Conservation (phyloP, 1,140 invertebrate species). For the Trichonephila clavipes region DNA sequence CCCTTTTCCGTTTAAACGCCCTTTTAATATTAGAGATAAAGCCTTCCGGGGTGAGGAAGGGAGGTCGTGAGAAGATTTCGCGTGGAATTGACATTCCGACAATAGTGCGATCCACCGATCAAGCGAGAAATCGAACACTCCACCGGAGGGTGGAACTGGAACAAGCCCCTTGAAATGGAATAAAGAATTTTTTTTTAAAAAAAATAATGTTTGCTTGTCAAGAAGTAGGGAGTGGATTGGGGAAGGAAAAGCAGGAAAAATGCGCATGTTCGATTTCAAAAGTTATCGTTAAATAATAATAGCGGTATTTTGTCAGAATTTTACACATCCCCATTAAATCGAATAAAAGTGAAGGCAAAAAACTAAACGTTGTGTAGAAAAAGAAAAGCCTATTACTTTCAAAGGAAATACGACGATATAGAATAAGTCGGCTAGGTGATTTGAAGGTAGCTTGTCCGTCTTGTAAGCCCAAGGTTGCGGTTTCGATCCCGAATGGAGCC, state of each 20-base stretch:
- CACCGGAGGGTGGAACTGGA: not conserved
- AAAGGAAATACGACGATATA: too few relatives aligned
- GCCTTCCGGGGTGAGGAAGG: not conserved
- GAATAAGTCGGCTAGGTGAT: too few relatives aligned
- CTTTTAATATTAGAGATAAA: slow-evolving; percentile 2
- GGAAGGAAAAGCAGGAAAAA: not conserved
- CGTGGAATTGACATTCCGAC: slow-evolving; percentile 42
- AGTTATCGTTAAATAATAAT: too few relatives aligned
- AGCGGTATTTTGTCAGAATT: too few relatives aligned
- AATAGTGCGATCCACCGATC: slow-evolving; percentile 21
- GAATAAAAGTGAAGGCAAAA: too few relatives aligned
- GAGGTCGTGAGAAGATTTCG: not conserved
- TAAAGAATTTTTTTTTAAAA: not conserved
- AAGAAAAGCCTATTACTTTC: too few relatives aligned
- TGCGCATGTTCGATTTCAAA: too few relatives aligned
- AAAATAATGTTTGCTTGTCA: not conserved
- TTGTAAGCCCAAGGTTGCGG: too few relatives aligned
- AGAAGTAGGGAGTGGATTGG: not conserved
- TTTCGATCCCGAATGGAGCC: too few relatives aligned
- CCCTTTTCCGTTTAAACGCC: not conserved
- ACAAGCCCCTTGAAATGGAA: not conserved
- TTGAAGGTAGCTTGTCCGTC: too few relatives aligned
- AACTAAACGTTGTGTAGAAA: too few relatives aligned
- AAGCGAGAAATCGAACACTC: slow-evolving; percentile 39
- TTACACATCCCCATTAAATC: too few relatives aligned